Base-by-base conservation (phyloP, 2,888 invertebrate genomes). In the Cecidostiba fungosa region DNA sequence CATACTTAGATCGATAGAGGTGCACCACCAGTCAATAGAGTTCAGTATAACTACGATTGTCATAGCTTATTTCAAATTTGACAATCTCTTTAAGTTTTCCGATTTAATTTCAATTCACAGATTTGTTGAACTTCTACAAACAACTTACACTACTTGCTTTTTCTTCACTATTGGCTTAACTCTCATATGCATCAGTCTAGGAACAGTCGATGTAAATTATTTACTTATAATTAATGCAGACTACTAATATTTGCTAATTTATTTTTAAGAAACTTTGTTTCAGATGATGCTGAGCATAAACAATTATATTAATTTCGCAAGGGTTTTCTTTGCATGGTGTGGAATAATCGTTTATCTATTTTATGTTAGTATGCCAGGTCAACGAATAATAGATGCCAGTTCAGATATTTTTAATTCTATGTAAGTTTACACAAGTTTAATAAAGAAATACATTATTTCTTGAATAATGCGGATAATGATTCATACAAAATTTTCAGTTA, bases 301-400 rank as follows among this genome's bases (percentile, higher is more conserved):
- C 2, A n/a, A 77, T 62, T 83, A 29, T 36, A n/a, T 47, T 0
- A 72, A 77, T 77, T 62, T 77, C 1, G n/a, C 12, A 19, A 72
- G 83, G 5, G 3, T 83, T 23, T 0, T 16, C 0, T 12, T 43
- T 14, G 72, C 26, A 29, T 29, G 12, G 59, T 10, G 19, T 8
- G 72, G 59, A 6, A 19, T 72, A n/a, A 10, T 83, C 1, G 0
- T 83, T 10, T 72, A 77, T 23, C n/a, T 83, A 0, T 77, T 83
- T 39, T 72, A 72, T 23, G 12, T 77, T 19, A 62, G n/a, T 10
- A 26, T 77, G 10, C 83, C 83, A 32, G 77, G 83, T 14, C 72
- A 83, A 62, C 54, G 59, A n/a, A 59, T 83, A 6, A 70, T 66
- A n/a, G 82, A 77, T 39, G 23, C 77, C 5, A 83, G 83, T 62